Evolutionary conservation across 2,888 invertebrate genomes (phyloP), one percentile per base, ranked within the genome.

Genomic region (Therioaphis trifolii): DNA sequence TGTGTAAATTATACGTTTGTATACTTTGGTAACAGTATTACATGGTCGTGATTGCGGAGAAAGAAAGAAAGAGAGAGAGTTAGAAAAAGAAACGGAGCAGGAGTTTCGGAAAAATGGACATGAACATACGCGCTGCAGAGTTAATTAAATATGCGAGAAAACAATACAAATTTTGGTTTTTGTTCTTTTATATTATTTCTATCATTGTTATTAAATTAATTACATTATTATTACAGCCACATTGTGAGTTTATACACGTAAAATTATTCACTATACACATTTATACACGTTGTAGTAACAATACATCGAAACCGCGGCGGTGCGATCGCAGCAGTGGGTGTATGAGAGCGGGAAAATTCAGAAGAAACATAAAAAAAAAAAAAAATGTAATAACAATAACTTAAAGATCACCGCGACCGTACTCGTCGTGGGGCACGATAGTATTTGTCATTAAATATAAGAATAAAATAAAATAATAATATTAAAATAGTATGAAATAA

Each of bases 191-290:
- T 52, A 68, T 35, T 29, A 18, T 18, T 52, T 11, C 11, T 68
- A 27, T 79, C n/a, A 69, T 46, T 21, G 46, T 82, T 66, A 63
- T 82, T 66, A 74, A 58, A 82, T 58, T 74, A 82, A 82, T 82
- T 74, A 63, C 49, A 74, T 72, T 61, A 35, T 72, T 80, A 61
- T 80, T 80, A 71, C 82, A 74, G 82, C 82, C 82, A 52, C 29
- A 40, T 74, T 40, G 72, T 82, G 80, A 82, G 71, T 82, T 72
- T 71, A 61, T 80, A 72, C 79, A 80, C 69, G 27, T 80, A 80
- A 58, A 71, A 80, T 61, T 72, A 43, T 55, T 29, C 7, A 46
- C 35, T 29, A n/a, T 82, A 74, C 61, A 71, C 68, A n/a, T 80
- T 71, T 63, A 46, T 72, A 61, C 61, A 72, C 46, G 49, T 14